Evolutionary conservation across 64 coral and sea anemone species (phyloP), one percentile per base, ranked within the genome.

Genomic region (Anthopleura sola): DNA sequence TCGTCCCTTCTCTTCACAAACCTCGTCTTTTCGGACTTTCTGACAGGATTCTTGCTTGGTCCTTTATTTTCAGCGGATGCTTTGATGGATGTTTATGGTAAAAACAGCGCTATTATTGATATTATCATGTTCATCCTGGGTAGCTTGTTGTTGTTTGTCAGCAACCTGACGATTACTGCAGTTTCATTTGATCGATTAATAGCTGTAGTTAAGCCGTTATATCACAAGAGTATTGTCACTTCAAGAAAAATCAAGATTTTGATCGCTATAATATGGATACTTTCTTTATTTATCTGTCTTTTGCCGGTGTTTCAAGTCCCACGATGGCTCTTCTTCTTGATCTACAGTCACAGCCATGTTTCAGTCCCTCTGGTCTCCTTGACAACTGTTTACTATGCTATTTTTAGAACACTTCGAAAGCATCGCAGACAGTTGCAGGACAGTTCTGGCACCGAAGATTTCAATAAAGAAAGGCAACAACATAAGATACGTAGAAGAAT

Each of bases 71-170:
- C 76, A 3, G 37, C 18, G 3, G 76, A 79, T 13, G 3, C 76
- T 44, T 17, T 79, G 19, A 44, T 79, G 38, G 76, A 79, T 46
- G 76, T 79, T 13, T 79, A 46, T 79, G 76, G 76, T 14, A 79
- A 44, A 48, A 47, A 79, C 76, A 79, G 76, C 20, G 36, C 47
- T 18, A 8, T 79, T 18, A 68, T 90, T 75, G 68, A 84, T 60
- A 24, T 8, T 28, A 17, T 90, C 60, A 54, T 83, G 68, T 78
- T 82, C n/a, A 28, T 90, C 37, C 12, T 90, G 46, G 82, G 82
- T 38, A 36, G 83, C 32, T 57, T 83, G 24, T 33, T 83, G 21
- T 24, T 83, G 18, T 83, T 83, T 39, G 82, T 83, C 9, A 83
- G 49, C 29, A 83, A 83, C 17, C 24, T 83, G 13, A 83, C 82